Evolutionary conservation across 2,888 invertebrate species (phyloP).

Genomic region (Bugula neritina): DNA sequence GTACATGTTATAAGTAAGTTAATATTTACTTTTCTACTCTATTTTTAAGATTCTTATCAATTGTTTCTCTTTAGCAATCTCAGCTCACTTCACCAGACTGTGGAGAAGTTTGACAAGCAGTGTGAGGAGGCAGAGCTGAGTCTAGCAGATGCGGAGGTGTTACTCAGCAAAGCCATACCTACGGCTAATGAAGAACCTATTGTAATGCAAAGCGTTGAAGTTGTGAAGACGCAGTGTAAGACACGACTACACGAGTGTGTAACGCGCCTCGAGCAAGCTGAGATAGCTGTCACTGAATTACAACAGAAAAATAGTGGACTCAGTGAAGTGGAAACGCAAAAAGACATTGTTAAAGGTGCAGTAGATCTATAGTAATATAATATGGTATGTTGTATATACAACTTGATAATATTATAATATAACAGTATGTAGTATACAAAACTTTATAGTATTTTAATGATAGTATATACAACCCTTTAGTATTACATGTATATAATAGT

Average conservation of each 20-base stretch:
- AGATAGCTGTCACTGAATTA: conserved; percentile 18
- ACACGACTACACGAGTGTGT: conserved; percentile 22
- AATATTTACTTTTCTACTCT: too few relatives aligned
- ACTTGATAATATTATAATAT: too few relatives aligned
- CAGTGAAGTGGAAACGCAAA: neutral
- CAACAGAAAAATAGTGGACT: neutral
- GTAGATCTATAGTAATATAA: too few relatives aligned
- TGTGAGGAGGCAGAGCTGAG: conserved; percentile 11
- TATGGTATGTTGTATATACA: too few relatives aligned
- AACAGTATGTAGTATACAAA: too few relatives aligned
- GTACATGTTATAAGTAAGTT: too few relatives aligned
- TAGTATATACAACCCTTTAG: too few relatives aligned
- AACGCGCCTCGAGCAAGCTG: conserved; percentile 9
- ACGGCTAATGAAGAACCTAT: neutral
- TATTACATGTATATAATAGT: too few relatives aligned
- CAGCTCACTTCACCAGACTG: conserved; percentile 3
- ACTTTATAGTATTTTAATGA: too few relatives aligned
- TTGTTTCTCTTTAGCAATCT: conserved; percentile 12
- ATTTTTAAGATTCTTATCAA: too few relatives aligned
- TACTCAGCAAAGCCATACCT: neutral
- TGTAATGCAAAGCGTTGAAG: neutral
- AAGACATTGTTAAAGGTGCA: conserved; percentile 15
- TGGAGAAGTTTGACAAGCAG: neutral
- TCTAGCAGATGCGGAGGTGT: neutral
- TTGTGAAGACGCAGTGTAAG: neutral